Evolutionary conservation across 2,113 vertebrate genomes (phyloP).

Genomic region (Ophthalmolycus amberensis): DNA sequence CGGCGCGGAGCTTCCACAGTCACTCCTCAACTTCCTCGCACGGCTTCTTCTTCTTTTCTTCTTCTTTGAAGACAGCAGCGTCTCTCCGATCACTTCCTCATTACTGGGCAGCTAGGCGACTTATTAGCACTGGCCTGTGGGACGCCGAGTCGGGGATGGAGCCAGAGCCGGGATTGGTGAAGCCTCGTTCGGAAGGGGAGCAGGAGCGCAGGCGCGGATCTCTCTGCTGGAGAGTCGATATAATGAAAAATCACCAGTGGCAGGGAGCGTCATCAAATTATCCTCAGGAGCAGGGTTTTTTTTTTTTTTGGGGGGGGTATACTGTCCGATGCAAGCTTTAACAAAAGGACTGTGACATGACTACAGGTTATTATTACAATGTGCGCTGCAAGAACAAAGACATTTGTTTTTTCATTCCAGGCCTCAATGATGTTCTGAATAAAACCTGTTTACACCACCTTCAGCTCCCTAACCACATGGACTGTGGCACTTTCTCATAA

Average conservation of each 20-base stretch:
- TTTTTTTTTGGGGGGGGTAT: not conserved
- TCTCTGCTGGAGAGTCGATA: constrained; percentile 73
- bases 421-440: not conserved
- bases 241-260: constrained; percentile 68
- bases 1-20: constrained; percentile 52
- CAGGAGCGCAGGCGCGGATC: constrained; percentile 81
- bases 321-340: not conserved
- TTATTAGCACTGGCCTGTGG: constrained; percentile 77
- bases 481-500: constrained; percentile 11
- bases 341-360: constrained; percentile 16
- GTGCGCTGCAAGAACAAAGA: not conserved
- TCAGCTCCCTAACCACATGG: constrained; percentile 20
- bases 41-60: constrained; percentile 30
- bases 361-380: constrained; percentile 1
- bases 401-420: not conserved
- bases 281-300: constrained; percentile 29
- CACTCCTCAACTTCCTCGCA: constrained; percentile 79
- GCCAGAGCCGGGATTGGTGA: constrained; percentile 78
- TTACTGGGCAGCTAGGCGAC: constrained; percentile 65
- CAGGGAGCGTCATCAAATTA: constrained; percentile 86
- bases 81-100: constrained; percentile 71
- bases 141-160: constrained; percentile 79
- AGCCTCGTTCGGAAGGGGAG: constrained; percentile 75
- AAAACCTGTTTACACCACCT: not conserved
- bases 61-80: constrained; percentile 44